Conservation (phyloP, 1,140 invertebrate species). For the Euglossa dilemma region DNA sequence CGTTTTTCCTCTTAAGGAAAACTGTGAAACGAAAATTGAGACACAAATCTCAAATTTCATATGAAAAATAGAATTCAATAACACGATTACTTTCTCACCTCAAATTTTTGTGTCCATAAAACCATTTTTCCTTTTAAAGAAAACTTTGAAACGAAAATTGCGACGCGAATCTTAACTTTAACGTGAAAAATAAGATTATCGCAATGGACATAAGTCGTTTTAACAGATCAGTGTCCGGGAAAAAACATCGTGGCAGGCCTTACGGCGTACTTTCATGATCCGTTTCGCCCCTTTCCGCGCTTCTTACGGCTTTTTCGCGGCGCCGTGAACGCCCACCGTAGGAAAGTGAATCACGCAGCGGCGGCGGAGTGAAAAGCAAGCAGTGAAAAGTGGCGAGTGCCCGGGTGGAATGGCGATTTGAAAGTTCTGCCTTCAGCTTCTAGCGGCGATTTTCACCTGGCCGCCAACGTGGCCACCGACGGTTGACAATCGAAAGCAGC, state of each 20-base stretch:
- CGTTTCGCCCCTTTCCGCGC: constrained; percentile 15
- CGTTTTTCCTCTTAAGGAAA: too few species aligned
- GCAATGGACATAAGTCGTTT: too few species aligned
- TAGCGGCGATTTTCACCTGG: constrained; percentile 65
- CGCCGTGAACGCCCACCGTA: constrained; percentile 57
- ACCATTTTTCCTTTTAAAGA: too few species aligned
- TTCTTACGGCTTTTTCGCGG: constrained; percentile 35
- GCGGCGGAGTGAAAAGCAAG: constrained; percentile 59
- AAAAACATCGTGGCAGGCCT: not conserved
- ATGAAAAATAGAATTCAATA: too few species aligned
- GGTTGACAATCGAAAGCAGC: constrained; percentile 51
- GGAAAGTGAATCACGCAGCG: constrained; percentile 61
- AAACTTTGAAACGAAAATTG: too few species aligned
- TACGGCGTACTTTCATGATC: constrained; percentile 1
- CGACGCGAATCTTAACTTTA: too few species aligned
- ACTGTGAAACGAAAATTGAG: too few species aligned
- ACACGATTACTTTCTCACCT: too few species aligned
- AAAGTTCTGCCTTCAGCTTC: constrained; percentile 62
- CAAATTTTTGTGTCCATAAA: too few species aligned
- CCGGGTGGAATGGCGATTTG: constrained; percentile 65
- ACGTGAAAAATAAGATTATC: too few species aligned
- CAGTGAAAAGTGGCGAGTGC: constrained; percentile 59
- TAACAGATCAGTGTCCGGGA: too few species aligned
- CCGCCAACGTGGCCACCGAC: constrained; percentile 16
- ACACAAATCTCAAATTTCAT: too few species aligned